Base-by-base conservation (phyloP, 2,797 vertebrate species). In the Tangara arthus region DNA sequence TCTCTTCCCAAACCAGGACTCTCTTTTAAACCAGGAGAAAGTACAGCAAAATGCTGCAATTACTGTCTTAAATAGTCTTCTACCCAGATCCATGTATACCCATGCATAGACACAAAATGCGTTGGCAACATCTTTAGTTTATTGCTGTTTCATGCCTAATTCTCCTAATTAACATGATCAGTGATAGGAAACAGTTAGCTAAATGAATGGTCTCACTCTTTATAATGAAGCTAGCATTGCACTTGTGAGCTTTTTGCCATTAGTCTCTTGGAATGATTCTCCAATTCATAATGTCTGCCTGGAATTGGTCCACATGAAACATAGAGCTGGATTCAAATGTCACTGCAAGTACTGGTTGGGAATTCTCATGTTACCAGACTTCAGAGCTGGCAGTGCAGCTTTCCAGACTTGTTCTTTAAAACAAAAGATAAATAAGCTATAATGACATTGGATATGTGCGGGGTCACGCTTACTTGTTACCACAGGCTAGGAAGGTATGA, bases 101-200 rank as follows among this genome's bases (percentile, higher is more conserved):
- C 35, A 21, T 26, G 9, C 0, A 1, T 27, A 73, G 44, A 66
- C 47, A 78, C 23, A 56, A 90, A 83, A 47, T 44, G 5, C 11
- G 34, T 41, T 87, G 82, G 56, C 68, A 87, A 60, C 44, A 56
- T 57, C 26, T 72, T 34, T 46, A 70, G 27, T 6, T 55, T 77
- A 30, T 71, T 94, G 61, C 42, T 56, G 30, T 80, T 91, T 86
- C 57, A 57, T 93, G 72, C 46, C 57, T 93, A 85, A 94, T 94
- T 96, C 49, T 86, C 42, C 61, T 91, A 93, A 94, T 91, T 88
- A 88, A 81, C 76, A 78, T 47, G 55, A 72, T 87, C 77, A 88
- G 72, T 71, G 76, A 65, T n/a, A 86, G 61, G 65, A 88, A 94
- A 83, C 46, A 68, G 56, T 82, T 89, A 83, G 64, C 53, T 39